Conservation (phyloP, 1,140 invertebrate genomes). For the Neuroterus valhalla region DNA sequence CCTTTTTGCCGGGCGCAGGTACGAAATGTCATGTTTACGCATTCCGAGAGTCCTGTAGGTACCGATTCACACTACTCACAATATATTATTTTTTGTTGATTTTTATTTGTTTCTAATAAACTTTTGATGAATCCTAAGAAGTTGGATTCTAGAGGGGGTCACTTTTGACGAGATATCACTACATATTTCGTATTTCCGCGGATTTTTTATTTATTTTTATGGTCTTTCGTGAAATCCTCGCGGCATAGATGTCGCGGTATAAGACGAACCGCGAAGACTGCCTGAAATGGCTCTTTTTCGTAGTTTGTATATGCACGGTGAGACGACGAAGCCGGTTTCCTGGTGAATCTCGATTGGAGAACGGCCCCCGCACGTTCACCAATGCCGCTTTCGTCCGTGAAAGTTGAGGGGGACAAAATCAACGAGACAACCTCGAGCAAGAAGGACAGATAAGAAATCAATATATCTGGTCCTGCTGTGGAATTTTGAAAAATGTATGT, state of each 20-base stretch:
- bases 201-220: too few species aligned
- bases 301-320: not conserved
- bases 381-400: slow-evolving; percentile 23
- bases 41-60: not conserved
- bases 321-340: slow-evolving; percentile 30
- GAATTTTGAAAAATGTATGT: not conserved
- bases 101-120: not conserved
- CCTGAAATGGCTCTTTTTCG: not conserved
- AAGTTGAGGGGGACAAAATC: not conserved
- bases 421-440: slow-evolving; percentile 15
- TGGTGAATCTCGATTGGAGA: slow-evolving; percentile 36
- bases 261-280: not conserved
- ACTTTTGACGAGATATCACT: too few species aligned
- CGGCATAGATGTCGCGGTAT: slow-evolving; percentile 12
- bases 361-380: slow-evolving; percentile 7
- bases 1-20: not conserved
- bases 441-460: not conserved
- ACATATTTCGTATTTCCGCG: too few species aligned
- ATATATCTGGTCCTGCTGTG: not conserved
- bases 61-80: not conserved
- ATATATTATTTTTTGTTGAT: not conserved
- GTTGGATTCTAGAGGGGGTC: too few species aligned
- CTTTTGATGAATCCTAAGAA: too few species aligned
- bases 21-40: not conserved
- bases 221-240: not conserved